Conservation (phyloP, 2,113 vertebrate genomes). For the Ondatra zibethicus region DNA sequence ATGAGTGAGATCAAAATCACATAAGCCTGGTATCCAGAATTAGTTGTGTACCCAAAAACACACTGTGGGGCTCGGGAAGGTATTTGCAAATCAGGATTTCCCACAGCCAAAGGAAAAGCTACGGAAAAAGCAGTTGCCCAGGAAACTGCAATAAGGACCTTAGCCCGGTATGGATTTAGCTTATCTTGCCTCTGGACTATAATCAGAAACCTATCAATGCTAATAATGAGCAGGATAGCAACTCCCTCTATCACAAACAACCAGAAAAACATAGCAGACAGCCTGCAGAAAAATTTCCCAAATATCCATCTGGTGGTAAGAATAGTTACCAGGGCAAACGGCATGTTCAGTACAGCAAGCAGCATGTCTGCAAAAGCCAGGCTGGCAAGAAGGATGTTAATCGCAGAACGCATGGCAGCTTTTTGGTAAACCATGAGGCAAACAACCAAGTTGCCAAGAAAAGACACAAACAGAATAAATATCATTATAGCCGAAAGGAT, state of each 20-base stretch:
- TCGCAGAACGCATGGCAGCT: constrained; percentile 98
- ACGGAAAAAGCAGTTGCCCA: constrained; percentile 94
- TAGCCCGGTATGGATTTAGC: constrained; percentile 95
- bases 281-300: constrained; percentile 93
- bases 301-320: constrained; percentile 96
- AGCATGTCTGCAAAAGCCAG: constrained; percentile 98
- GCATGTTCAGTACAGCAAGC: constrained; percentile 97
- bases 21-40: constrained; percentile 92
- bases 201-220: constrained; percentile 97
- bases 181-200: constrained; percentile 98
- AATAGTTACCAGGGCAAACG: constrained; percentile 94
- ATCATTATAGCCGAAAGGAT: constrained; percentile 94
- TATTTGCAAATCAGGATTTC: constrained; percentile 92
- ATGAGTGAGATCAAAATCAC: constrained; percentile 93
- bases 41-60: constrained; percentile 94
- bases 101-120: constrained; percentile 93
- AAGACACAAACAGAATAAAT: constrained; percentile 93
- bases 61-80: constrained; percentile 97
- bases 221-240: constrained; percentile 97
- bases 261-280: constrained; percentile 99
- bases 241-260: constrained; percentile 96
- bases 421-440: constrained; percentile 99
- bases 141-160: constrained; percentile 93
- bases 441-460: constrained; percentile 97
- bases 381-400: constrained; percentile 98